These are phyloP conservation scores for Platynereis dumerilii DNA, from an alignment of 2,888 invertebrate species.

Conservation along the genomic window DNA sequence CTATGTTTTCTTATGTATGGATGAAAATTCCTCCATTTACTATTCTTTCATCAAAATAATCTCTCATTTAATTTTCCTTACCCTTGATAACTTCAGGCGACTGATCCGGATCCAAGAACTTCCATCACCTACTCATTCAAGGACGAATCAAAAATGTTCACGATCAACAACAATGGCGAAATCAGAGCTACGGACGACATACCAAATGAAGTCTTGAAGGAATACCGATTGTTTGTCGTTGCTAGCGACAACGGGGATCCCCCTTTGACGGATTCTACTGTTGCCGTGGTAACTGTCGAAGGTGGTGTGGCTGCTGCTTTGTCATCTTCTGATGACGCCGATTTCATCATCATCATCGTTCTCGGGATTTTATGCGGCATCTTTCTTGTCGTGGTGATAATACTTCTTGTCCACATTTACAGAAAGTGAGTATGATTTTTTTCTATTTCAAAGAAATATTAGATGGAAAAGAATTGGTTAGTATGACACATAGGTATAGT, in stretches of 20 bases:
- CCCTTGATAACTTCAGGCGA: slow-evolving; percentile 12
- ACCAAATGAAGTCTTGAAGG: neutral
- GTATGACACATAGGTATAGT: too few species aligned
- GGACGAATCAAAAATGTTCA: slow-evolving; percentile 15
- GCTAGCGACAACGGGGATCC: slow-evolving; percentile 22
- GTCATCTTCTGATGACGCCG: slow-evolving; percentile 5
- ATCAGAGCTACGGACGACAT: slow-evolving; percentile 2
- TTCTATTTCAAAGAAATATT: too few species aligned
- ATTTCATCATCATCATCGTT: slow-evolving; percentile 19
- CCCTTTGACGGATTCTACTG: slow-evolving; percentile 15
- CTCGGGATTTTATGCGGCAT: slow-evolving; percentile 18
- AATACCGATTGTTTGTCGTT: slow-evolving; percentile 15
- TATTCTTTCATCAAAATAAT: too few species aligned
- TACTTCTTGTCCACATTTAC: slow-evolving; percentile 20
- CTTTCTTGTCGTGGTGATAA: slow-evolving; percentile 19
- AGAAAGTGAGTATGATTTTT: slow-evolving; percentile 18
- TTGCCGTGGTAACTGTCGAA: slow-evolving; percentile 13
- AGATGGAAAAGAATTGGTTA: too few species aligned
- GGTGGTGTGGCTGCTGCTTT: neutral
- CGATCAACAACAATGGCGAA: slow-evolving; percentile 11
- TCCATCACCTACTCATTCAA: slow-evolving; percentile 13
- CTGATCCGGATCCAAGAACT: slow-evolving; percentile 13
- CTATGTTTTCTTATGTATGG: too few species aligned
- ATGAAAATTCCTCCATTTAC: too few species aligned
- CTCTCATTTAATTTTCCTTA: too few species aligned